Evolutionary conservation across 2,797 vertebrate genomes (phyloP).

Genomic region (Acridotheres tristis): DNA sequence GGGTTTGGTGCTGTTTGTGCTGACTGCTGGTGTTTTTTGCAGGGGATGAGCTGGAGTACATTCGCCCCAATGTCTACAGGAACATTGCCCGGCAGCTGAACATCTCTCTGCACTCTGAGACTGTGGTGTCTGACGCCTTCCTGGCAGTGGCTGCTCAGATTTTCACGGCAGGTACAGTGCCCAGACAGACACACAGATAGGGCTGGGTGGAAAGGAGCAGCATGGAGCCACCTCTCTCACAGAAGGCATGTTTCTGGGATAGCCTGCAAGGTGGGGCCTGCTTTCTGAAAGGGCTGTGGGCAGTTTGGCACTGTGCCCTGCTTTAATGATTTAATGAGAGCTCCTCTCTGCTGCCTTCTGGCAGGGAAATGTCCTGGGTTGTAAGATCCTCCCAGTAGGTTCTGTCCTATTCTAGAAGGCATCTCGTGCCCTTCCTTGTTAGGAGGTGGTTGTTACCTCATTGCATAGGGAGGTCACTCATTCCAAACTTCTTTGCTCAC

Average conservation of each 20-base stretch:
- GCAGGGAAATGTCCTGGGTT: neutral
- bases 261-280: neutral
- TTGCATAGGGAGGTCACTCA: neutral
- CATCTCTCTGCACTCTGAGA: conserved; percentile 90
- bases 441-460: neutral
- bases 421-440: neutral
- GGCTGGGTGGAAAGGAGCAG: neutral
- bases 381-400: neutral
- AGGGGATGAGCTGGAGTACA: conserved; percentile 96
- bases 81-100: conserved; percentile 93
- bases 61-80: conserved; percentile 91
- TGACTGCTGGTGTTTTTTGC: neutral
- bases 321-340: conserved; percentile 25
- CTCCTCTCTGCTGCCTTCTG: neutral
- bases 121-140: conserved; percentile 90
- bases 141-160: conserved; percentile 92
- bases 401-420: conserved; percentile 12
- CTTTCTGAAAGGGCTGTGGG: neutral
- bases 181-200: neutral
- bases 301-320: neutral
- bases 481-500: conserved; percentile 38
- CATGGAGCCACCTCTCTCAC: neutral
- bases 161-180: conserved; percentile 89
- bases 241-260: neutral
- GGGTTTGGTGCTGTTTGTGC: fast-evolving